Conservation (phyloP, 2,797 vertebrate species). For the Manis javanica region DNA sequence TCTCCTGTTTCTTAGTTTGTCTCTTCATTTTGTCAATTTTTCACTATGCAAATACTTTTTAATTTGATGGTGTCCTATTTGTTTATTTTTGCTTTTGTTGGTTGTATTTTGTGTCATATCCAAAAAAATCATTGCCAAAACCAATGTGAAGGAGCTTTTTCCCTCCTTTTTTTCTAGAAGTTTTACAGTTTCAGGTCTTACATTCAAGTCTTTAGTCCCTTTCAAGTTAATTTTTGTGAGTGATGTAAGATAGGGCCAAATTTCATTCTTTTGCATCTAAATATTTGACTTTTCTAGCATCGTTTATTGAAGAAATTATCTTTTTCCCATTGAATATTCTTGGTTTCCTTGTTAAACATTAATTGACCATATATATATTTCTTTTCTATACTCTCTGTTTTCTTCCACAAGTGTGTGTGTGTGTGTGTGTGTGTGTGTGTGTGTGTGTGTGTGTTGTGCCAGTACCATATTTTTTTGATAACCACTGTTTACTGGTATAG, state of each 20-base stretch:
- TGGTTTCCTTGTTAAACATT: background rate
- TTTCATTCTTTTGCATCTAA: background rate
- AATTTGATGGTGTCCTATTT: background rate
- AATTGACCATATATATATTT: background rate
- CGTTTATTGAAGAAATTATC: background rate
- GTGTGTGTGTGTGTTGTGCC: background rate
- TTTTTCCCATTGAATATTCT: background rate
- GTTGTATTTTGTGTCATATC: background rate
- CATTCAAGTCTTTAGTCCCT: background rate
- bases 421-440: background rate
- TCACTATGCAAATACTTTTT: background rate
- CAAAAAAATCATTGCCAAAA: background rate
- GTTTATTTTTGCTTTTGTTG: background rate
- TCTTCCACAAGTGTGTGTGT: background rate
- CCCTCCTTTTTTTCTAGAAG: background rate
- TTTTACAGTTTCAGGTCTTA: background rate
- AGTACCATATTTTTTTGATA: background rate
- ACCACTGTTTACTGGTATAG: background rate
- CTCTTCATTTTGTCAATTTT: background rate
- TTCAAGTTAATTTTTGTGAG: background rate
- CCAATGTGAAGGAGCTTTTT: background rate
- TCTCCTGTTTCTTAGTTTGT: background rate
- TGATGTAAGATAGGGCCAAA: background rate
- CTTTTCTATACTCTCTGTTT: background rate
- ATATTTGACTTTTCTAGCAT: background rate